Conservation (phyloP, 2,797 vertebrate species). For the Lutjanus campechanus region DNA sequence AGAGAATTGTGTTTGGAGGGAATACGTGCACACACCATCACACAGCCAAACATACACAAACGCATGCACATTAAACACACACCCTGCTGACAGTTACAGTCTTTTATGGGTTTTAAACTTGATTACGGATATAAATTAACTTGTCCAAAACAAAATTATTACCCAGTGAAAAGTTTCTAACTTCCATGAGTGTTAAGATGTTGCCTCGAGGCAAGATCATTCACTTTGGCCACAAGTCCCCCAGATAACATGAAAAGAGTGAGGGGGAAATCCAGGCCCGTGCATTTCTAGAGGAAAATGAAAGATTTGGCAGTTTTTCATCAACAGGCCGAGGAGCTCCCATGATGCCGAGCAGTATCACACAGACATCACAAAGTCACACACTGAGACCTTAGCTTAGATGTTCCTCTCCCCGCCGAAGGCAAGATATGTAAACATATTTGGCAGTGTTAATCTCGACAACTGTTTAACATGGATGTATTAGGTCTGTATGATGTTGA, state of each 20-base stretch:
- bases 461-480: slow-evolving; percentile 85
- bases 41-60: slow-evolving; percentile 56
- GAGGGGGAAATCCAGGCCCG: slow-evolving; percentile 27
- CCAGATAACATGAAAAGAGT: slow-evolving; percentile 66
- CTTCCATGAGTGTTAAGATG: slow-evolving; percentile 50
- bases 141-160: slow-evolving; percentile 64
- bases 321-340: slow-evolving; percentile 51
- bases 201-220: slow-evolving; percentile 72
- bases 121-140: slow-evolving; percentile 72
- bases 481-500: slow-evolving; percentile 79
- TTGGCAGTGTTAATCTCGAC: slow-evolving; percentile 84
- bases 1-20: slow-evolving; percentile 62
- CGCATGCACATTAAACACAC: slow-evolving; percentile 55
- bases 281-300: slow-evolving; percentile 52
- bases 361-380: slow-evolving; percentile 61
- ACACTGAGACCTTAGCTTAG: slow-evolving; percentile 59
- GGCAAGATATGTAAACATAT: slow-evolving; percentile 80
- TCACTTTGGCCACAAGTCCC: slow-evolving; percentile 69
- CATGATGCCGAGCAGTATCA: slow-evolving; percentile 59
- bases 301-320: slow-evolving; percentile 68
- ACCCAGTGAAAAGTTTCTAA: slow-evolving; percentile 63
- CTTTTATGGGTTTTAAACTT: slow-evolving; percentile 73
- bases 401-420: slow-evolving; percentile 61
- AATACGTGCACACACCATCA: slow-evolving; percentile 39
- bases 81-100: slow-evolving; percentile 42